These are phyloP conservation scores for Kryptolebias ocellatus DNA, from an alignment of 2,797 vertebrate genomes.

Conservation along the genomic window DNA sequence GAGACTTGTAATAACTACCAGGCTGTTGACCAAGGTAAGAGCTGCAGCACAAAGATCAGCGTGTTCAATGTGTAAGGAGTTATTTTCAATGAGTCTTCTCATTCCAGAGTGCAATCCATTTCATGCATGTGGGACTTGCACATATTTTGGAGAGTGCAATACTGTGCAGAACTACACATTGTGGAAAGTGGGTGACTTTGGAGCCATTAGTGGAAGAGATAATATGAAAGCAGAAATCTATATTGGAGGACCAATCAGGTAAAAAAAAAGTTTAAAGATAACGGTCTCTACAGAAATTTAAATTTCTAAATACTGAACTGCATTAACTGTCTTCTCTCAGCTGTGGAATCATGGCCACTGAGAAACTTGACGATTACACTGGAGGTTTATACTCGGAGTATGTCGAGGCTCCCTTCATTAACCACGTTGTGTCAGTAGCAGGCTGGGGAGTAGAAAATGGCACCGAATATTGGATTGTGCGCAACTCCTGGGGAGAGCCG, in stretches of 20 bases:
- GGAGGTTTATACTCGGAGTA: slow-evolving; percentile 87
- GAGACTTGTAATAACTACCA: slow-evolving; percentile 97
- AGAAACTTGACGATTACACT: slow-evolving; percentile 80
- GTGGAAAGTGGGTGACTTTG: slow-evolving; percentile 90
- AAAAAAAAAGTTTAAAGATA: too few species aligned
- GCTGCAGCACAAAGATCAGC: accelerated
- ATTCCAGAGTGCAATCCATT: slow-evolving; percentile 85
- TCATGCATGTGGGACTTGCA: slow-evolving; percentile 91
- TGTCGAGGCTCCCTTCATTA: slow-evolving; percentile 66
- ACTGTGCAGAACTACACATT: slow-evolving; percentile 87
- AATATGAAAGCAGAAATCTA: slow-evolving; percentile 93
- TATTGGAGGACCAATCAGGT: slow-evolving; percentile 88
- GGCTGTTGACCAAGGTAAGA: slow-evolving; percentile 86
- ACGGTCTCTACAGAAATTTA: neutral
- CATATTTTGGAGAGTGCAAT: slow-evolving; percentile 83
- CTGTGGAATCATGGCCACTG: slow-evolving; percentile 91
- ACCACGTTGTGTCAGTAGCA: slow-evolving; percentile 88
- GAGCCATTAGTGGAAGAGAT: slow-evolving; percentile 81
- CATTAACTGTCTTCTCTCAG: slow-evolving; percentile 57
- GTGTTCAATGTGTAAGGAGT: neutral
- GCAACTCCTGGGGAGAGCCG: slow-evolving; percentile 93
- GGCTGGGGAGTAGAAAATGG: slow-evolving; percentile 87
- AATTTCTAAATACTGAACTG: neutral
- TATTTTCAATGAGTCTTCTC: neutral
- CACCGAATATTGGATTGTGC: slow-evolving; percentile 89